Percentiles rank a stretch among this genome's conserved stretches.
Conservation (phyloP, 1,140 invertebrate species). For the Ruditapes philippinarum region DNA sequence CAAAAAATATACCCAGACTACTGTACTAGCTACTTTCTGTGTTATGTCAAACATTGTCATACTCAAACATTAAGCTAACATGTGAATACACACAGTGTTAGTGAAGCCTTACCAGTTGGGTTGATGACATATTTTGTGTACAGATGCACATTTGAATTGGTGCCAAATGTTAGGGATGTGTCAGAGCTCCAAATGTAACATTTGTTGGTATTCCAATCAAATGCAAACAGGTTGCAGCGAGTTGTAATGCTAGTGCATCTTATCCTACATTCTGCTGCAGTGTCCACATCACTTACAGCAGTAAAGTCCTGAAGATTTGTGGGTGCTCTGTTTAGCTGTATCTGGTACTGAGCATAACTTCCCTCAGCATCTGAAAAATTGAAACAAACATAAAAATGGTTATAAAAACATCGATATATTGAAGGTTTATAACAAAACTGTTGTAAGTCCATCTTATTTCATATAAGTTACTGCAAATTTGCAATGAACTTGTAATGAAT, state of each 20-base stretch:
- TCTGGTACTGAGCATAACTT: conserved; percentile 15
- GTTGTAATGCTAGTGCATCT: neutral
- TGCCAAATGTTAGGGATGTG: neutral
- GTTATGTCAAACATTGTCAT: too few species aligned
- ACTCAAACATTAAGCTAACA: too few species aligned
- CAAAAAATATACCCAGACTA: too few species aligned
- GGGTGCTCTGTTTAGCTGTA: neutral
- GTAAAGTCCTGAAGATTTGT: neutral
- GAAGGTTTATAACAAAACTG: too few species aligned
- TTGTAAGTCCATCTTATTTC: too few species aligned
- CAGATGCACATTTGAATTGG: neutral
- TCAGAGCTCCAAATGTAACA: conserved; percentile 15
- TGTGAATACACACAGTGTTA: too few species aligned
- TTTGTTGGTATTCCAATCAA: neutral
- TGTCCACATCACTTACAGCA: neutral
- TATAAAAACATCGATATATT: too few species aligned
- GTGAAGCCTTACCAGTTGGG: conserved; percentile 13
- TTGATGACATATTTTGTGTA: conserved; percentile 8
- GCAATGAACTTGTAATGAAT: too few species aligned
- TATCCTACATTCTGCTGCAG: neutral
- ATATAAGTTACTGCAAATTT: too few species aligned
- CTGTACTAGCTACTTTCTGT: too few species aligned
- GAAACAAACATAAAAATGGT: too few species aligned
- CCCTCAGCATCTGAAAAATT: too few species aligned
- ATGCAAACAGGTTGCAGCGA: conserved; percentile 1